Percentiles rank a stretch among this genome's conserved stretches.
These are phyloP conservation scores for Cathartes aura DNA, from an alignment of 2,113 vertebrate genomes.

Conservation along the genomic window DNA sequence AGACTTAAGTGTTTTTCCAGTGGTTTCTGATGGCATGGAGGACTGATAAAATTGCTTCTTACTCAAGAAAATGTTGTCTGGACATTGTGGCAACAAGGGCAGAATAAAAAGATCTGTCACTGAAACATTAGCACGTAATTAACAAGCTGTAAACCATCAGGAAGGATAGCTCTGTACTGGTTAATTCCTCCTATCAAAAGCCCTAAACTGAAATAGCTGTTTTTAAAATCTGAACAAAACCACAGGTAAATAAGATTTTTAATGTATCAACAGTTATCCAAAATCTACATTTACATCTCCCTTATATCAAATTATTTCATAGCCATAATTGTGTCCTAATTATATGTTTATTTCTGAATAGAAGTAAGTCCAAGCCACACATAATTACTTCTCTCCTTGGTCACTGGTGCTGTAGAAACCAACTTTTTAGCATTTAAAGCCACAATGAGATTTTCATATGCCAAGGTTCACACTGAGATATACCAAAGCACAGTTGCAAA, in stretches of 20 bases:
- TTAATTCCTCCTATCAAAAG: background rate
- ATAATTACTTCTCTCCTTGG: conserved; percentile 4
- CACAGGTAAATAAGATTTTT: background rate
- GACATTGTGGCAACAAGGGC: background rate
- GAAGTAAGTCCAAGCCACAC: background rate
- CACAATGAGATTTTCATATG: background rate
- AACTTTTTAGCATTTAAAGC: background rate
- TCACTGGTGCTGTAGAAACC: background rate
- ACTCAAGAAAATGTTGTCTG: background rate
- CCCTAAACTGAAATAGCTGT: background rate
- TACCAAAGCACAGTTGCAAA: background rate
- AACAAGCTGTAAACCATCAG: background rate
- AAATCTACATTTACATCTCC: background rate
- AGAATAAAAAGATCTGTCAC: background rate
- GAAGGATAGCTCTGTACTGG: background rate
- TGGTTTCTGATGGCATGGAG: background rate
- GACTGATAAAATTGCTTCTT: background rate
- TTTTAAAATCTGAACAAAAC: background rate
- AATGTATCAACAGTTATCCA: background rate
- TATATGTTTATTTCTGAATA: conserved; percentile 7
- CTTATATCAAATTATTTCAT: conserved; percentile 1
- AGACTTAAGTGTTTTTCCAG: background rate
- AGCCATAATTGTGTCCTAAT: conserved; percentile 6
- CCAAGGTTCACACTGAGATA: background rate
- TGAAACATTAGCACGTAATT: background rate